These are phyloP conservation scores for Myopa tessellatipennis DNA, from an alignment of 2,888 invertebrate species.

Conservation along the genomic window DNA sequence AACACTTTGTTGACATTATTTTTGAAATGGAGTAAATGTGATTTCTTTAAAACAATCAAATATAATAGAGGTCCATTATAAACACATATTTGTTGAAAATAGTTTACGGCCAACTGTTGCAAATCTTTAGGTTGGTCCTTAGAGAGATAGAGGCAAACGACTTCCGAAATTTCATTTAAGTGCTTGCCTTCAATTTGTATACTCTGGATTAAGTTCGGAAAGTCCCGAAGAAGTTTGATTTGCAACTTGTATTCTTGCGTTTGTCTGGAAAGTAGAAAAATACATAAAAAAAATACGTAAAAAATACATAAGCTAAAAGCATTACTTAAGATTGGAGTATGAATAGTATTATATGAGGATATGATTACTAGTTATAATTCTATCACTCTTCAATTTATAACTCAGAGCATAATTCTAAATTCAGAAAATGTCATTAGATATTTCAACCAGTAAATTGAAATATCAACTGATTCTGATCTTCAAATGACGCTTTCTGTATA, in stretches of 20 bases:
- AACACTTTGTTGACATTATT: slow-evolving; percentile 55
- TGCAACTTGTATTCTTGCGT: slow-evolving; percentile 66
- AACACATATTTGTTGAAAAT: slow-evolving; percentile 51
- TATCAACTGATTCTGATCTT: no score
- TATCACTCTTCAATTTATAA: no score
- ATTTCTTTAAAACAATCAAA: slow-evolving; percentile 57
- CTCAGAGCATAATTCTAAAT: no score
- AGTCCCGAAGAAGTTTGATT: slow-evolving; percentile 57
- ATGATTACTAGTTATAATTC: no score
- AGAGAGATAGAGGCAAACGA: slow-evolving; percentile 57
- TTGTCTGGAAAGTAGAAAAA: slow-evolving; percentile 49
- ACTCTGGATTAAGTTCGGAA: slow-evolving; percentile 57
- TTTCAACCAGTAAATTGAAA: no score
- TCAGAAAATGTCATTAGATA: no score
- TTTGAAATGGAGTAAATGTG: slow-evolving; percentile 56
- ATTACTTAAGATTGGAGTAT: neutral
- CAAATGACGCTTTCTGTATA: no score
- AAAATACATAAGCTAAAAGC: neutral
- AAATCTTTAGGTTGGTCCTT: slow-evolving; percentile 58
- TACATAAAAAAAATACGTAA: slow-evolving; percentile 6
- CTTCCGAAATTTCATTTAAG: slow-evolving; percentile 59
- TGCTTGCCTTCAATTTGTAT: slow-evolving; percentile 62
- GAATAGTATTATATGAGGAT: no score
- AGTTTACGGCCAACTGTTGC: slow-evolving; percentile 57
- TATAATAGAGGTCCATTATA: slow-evolving; percentile 64